A percentile compares a stretch with the other conserved stretches of the same genome.
These are phyloP conservation scores for Caenorhabditis angaria DNA, from an alignment of 2,888 invertebrate genomes.

Conservation along the genomic window DNA sequence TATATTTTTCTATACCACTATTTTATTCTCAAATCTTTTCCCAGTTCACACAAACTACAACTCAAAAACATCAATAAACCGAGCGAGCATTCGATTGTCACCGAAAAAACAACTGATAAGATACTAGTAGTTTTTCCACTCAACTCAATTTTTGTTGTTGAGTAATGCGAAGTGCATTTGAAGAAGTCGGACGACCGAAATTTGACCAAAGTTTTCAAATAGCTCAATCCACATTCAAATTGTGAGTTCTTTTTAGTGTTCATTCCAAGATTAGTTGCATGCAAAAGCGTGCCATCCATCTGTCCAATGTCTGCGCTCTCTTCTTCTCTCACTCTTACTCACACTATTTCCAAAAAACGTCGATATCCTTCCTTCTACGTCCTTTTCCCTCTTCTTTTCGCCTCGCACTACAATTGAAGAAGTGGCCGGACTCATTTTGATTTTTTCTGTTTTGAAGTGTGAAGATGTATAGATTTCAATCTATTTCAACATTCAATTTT, in stretches of 20 bases:
- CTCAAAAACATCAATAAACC: background rate
- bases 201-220: conserved; percentile 4
- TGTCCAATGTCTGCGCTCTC: background rate
- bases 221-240: conserved; percentile 18
- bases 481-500: too few species aligned
- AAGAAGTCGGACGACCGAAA: background rate
- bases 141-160: background rate
- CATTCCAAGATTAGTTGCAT: background rate
- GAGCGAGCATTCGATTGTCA: background rate
- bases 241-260: conserved; percentile 13
- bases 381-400: conserved; percentile 4
- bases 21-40: too few species aligned
- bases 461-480: too few species aligned
- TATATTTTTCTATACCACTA: too few species aligned
- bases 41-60: too few species aligned
- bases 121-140: background rate
- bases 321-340: conserved; percentile 6
- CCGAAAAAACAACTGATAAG: conserved; percentile 4
- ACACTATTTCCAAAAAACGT: background rate
- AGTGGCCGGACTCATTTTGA: background rate
- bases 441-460: too few species aligned
- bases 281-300: background rate
- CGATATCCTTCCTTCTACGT: conserved; percentile 6
- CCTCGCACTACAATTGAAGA: conserved; percentile 14
- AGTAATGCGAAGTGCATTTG: conserved; percentile 1